Percentiles rank a stretch among this genome's conserved stretches.
Evolutionary conservation across 2,113 vertebrate species (phyloP).

Genomic region (Diphyllodes magnificus): DNA sequence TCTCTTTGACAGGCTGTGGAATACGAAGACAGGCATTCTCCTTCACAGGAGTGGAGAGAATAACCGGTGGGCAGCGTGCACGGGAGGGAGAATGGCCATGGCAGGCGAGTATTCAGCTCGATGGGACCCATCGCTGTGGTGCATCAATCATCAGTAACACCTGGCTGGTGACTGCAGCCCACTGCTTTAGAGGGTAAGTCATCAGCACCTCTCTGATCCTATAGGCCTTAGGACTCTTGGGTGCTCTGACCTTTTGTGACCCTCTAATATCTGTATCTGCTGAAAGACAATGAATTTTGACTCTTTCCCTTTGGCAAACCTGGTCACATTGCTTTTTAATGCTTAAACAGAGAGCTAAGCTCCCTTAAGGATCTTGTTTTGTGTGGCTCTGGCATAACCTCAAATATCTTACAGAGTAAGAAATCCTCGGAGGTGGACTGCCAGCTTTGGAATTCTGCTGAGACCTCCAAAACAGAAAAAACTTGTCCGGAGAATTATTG

Average conservation of each 20-base stretch:
- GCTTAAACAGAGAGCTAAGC: neutral
- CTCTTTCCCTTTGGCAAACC: neutral
- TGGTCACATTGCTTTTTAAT: neutral
- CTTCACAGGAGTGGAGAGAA: constrained; percentile 71
- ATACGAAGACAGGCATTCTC: constrained; percentile 30
- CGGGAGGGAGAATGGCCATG: constrained; percentile 85
- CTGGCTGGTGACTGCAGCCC: constrained; percentile 93
- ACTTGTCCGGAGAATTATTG: constrained; percentile 56
- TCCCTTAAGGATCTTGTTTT: neutral
- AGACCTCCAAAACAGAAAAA: constrained; percentile 67
- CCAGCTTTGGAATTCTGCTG: constrained; percentile 73
- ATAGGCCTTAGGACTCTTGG: neutral
- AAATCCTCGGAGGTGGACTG: constrained; percentile 65
- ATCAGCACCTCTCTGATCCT: neutral
- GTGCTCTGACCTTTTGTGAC: neutral
- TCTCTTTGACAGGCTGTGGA: constrained; percentile 67
- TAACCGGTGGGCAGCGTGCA: constrained; percentile 77
- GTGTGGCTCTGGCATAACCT: neutral
- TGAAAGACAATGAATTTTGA: neutral
- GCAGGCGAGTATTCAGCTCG: constrained; percentile 90
- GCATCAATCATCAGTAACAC: constrained; percentile 81
- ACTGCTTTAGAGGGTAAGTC: constrained; percentile 81
- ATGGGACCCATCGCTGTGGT: constrained; percentile 81
- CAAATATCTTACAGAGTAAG: constrained; percentile 43
- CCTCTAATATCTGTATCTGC: neutral